Base-by-base conservation (phyloP, 2,888 invertebrate genomes). In the Brenthis ino region DNA sequence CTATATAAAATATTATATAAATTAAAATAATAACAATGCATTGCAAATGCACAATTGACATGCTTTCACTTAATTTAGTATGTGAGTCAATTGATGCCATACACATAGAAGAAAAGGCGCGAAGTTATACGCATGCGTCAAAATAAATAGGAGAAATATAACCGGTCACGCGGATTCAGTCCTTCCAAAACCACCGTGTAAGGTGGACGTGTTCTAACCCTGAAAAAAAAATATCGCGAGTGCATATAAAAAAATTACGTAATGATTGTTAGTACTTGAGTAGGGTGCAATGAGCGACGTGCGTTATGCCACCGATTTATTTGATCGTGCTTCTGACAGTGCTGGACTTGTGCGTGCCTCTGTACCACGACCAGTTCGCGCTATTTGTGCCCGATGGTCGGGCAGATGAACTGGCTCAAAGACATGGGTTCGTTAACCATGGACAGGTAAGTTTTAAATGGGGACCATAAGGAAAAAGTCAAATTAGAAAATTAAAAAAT, bases 21-120 rank as follows among this genome's bases (percentile, higher is more conserved):
- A n/a, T 12, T 24, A 5, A 37, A 37, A 57, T 37, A 5, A 37
- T 28, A n/a, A n/a, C 12, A 60, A 60, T 60, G 16, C 28, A 20
- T 48, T 20, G 2, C 11, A 48, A n/a, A n/a, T n/a, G n/a, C n/a
- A 1, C 24, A 5, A 14, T 14, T 43, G 16, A 43, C 11, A 60
- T 50, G 33, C 56, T 0, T 16, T 8, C 50, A 50, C 37, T 43
- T 43, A 43, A 43, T 43, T 43, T 53, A 84, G 82, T 82, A 86
- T 86, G 85, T 84, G 83, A 90, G 86, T 89, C 88, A 91, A 91
- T 90, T 89, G 88, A 86, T 85, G 85, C 80, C 81, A 79, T 79
- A 82, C 82, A 87, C 82, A 89, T 88, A 67, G 81, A 88, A 89
- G 89, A 92, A 93, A 93, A 86, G 90, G 92, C 92, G 92, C 89